Base-by-base conservation (phyloP, 2,113 vertebrate species). In the Colius striatus region DNA sequence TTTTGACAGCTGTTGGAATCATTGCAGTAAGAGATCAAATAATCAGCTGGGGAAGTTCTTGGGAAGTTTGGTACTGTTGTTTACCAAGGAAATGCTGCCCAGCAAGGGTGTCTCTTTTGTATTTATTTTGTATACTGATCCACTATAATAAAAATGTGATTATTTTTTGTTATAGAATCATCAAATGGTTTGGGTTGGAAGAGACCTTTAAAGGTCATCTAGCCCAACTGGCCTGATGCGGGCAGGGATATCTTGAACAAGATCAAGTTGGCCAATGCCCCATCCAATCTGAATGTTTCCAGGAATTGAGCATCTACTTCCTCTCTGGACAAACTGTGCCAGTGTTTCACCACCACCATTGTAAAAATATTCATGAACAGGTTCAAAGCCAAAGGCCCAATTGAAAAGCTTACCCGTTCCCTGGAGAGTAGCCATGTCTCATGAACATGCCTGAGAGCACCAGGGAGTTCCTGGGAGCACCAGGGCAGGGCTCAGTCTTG, bases 1-100 rank as follows among this genome's bases (percentile, higher is more conserved):
- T 89, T 96, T 89, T 76, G 95, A 84, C 95, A 96, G 94, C 84
- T 96, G 92, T 67, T 93, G 74, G 73, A 79, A 89, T 76, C 4
- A 5, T 20, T 78, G 61, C 45, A 36, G 72, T 8, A 21, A 79
- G 60, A 75, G 53, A 92, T 73, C 30, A 25, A 23, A 87, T 67
- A 57, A 77, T 73, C 78, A 92, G 45, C 79, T 55, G 29, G 72
- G 48, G 22, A 87, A 75, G 15, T 82, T 91, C 66, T 82, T 36
- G 73, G 54, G 43, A 76, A 90, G 79, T 92, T 91, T 80, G 55
- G 51, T 79, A 23, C 26, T 54, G 43, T 11, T 65, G 45, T 88
- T 81, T 71, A 27, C 34, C 76, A 63, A 60, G 76, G 72, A 65
- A 61, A 81, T 29, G 61, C 14, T 79, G 67, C 34, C 63, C 21